These are phyloP conservation scores for Ricordea florida DNA, from an alignment of 92 coral and sea anemone genomes.

Conservation along the genomic window DNA sequence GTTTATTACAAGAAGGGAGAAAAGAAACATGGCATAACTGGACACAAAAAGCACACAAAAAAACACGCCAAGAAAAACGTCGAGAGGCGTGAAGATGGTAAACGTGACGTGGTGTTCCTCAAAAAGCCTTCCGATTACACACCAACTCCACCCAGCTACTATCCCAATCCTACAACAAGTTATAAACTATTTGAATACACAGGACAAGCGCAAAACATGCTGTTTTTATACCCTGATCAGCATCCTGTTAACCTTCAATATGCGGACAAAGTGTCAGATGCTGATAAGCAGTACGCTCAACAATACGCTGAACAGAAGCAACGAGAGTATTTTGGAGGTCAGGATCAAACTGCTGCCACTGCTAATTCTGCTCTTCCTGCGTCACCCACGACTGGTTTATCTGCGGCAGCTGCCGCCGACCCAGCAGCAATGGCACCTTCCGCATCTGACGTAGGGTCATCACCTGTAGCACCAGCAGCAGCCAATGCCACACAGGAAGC, in stretches of 20 bases:
- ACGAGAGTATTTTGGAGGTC: too few relatives aligned
- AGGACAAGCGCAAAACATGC: constrained; percentile 38
- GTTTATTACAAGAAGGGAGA: constrained; percentile 52
- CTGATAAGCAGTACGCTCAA: constrained; percentile 29
- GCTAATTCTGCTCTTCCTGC: neutral
- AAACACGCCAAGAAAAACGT: constrained; percentile 12
- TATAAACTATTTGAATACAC: constrained; percentile 41
- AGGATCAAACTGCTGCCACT: constrained; percentile 4
- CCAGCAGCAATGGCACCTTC: neutral
- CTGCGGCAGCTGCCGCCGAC: constrained; percentile 20
- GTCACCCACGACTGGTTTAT: constrained; percentile 3
- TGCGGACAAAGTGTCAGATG: constrained; percentile 2
- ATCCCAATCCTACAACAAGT: constrained; percentile 33
- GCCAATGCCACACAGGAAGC: neutral
- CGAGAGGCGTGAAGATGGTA: constrained; percentile 12
- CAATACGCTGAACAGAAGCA: constrained; percentile 1
- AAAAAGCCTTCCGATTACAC: constrained; percentile 5
- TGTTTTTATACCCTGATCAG: constrained; percentile 27
- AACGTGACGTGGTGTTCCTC: constrained; percentile 38
- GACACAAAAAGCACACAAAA: constrained; percentile 15
- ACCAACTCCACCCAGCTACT: neutral
- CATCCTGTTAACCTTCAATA: constrained; percentile 36
- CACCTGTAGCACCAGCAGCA: neutral
- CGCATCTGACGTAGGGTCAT: neutral
- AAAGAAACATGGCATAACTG: constrained; percentile 16